Evolutionary conservation across 2,888 invertebrate genomes (phyloP), one percentile per base, ranked within the genome.

Genomic region (Epistrophella euchroma): DNA sequence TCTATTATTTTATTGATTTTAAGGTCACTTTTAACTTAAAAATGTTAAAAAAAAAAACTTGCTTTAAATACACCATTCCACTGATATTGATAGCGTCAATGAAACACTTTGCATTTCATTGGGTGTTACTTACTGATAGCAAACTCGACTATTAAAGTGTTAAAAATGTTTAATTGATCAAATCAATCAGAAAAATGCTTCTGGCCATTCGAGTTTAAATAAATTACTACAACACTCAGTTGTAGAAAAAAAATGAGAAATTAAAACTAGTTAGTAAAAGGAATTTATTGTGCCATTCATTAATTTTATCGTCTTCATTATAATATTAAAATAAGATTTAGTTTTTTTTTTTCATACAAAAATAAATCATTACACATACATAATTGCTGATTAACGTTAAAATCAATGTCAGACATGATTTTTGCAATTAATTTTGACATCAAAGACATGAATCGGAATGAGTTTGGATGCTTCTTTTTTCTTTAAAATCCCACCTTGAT

Each of bases 121-220:
- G 45, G 64, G 43, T 45, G 64, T 32, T 32, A 32, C 7, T 28
- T 45, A n/a, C 45, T 17, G 32, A 58, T 58, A 19, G 28, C 19
- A 35, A 35, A 28, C 5, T 45, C 1, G 6, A 4, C 28, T 10
- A 45, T 45, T 64, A 19, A 28, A 45, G 11, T 28, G 45, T 35
- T 58, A n/a, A 7, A 9, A 11, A 13, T 28, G 7, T 64, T 52
- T 28, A 52, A 64, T 64, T 64, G 64, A 64, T 45, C 45, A 28
- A 28, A 45, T 64, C 13, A 11, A 64, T 45, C 25, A 64, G n/a
- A 64, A 43, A 43, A 17, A 0, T 17, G 45, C 45, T 28, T 17
- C 13, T 17, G 17, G 45, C 45, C 0, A 64, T 64, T 43, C 43
- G 10, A 37, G 40, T 62, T 35, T 5, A 6, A 19, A 35, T 11